Evolutionary conservation across 2,888 invertebrate species (phyloP).

Genomic region (Xestia c-nigrum): DNA sequence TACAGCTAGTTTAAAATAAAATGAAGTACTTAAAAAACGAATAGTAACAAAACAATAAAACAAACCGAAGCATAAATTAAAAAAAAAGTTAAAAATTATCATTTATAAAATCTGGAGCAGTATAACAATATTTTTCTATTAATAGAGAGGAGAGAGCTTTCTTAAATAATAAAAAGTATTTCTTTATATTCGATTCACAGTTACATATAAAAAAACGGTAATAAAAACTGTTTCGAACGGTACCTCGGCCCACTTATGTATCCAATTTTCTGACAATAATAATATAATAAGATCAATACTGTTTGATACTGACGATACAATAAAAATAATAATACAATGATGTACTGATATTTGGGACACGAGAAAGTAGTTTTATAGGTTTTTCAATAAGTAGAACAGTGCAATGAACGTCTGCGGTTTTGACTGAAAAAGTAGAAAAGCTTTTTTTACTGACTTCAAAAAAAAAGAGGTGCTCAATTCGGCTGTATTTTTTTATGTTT

Average conservation of each 20-base stretch:
- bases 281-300: slow-evolving; percentile 5
- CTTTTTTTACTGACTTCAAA: no score
- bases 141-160: no score
- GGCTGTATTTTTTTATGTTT: no score
- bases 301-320: neutral
- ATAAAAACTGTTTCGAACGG: neutral
- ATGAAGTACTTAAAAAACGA: no score
- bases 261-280: neutral
- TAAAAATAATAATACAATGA: neutral
- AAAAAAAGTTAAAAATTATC: no score
- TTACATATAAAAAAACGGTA: slow-evolving; percentile 16
- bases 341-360: neutral
- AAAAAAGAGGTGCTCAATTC: no score
- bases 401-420: neutral
- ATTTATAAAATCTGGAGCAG: no score
- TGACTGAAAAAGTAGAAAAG: neutral
- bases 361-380: neutral
- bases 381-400: neutral
- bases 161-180: neutral
- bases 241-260: neutral
- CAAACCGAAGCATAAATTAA: no score
- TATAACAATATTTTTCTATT: no score
- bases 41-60: no score
- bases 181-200: slow-evolving; percentile 8
- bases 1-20: no score